phyloP scores from a whole-genome alignment of 2,888 invertebrate genomes.

The Leptinotarsa tumamoca region DNA sequence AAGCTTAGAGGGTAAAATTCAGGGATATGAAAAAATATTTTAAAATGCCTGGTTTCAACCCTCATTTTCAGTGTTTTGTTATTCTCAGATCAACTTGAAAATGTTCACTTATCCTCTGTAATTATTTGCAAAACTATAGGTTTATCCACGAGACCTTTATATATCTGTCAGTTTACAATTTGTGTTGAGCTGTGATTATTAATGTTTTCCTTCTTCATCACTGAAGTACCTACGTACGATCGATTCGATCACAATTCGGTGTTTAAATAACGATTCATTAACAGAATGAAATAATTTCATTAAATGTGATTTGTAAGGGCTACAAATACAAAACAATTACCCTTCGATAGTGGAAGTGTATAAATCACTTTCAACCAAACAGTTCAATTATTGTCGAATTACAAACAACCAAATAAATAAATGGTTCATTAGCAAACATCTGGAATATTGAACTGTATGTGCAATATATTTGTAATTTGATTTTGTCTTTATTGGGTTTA shows the following conservation, averaged over 20 bases:
- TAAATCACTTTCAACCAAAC: constrained; percentile 17
- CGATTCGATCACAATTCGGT: background rate
- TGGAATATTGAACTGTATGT: background rate
- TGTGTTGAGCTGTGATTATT: too few species aligned
- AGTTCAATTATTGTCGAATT: constrained; percentile 13
- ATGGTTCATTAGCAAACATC: background rate
- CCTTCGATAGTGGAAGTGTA: background rate
- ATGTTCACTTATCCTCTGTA: too few species aligned
- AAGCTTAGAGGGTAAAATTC: too few species aligned
- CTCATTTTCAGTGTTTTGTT: too few species aligned
- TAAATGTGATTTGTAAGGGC: background rate
- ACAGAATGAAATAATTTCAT: background rate
- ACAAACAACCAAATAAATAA: constrained; percentile 23
- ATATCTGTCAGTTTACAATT: too few species aligned
- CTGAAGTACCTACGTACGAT: background rate
- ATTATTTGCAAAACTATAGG: too few species aligned
- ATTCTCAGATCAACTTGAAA: too few species aligned
- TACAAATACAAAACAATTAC: constrained; percentile 1
- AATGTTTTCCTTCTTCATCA: too few species aligned
- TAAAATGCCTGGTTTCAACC: too few species aligned
- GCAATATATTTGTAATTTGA: background rate
- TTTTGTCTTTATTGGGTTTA: background rate
- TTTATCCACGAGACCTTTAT: too few species aligned
- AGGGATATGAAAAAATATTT: too few species aligned
- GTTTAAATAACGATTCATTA: background rate